A percentile compares a stretch with the other conserved stretches of the same genome.
Conservation (phyloP, 1,140 invertebrate genomes). For the Ceratitis capitata region DNA sequence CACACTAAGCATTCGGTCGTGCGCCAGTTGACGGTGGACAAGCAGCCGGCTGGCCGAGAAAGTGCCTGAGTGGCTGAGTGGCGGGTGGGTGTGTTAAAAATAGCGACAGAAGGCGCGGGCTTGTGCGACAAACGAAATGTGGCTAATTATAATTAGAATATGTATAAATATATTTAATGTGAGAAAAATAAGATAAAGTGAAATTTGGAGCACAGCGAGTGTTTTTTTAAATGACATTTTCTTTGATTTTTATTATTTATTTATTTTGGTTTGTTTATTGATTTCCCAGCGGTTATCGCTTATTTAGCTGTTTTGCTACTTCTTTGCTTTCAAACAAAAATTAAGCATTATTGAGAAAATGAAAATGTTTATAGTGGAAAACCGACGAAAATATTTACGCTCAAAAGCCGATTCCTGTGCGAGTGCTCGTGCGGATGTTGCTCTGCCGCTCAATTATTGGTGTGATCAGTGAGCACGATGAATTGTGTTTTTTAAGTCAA, state of each 20-base stretch:
- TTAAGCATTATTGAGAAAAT: background rate
- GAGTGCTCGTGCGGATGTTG: background rate
- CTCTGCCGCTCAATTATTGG: background rate
- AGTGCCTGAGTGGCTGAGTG: too few relatives aligned
- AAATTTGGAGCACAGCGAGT: background rate
- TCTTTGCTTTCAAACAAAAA: background rate
- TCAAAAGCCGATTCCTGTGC: background rate
- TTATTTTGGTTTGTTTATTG: constrained; percentile 1
- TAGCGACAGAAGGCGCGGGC: background rate
- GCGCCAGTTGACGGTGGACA: background rate
- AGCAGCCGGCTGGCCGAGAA: background rate
- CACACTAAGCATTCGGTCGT: background rate
- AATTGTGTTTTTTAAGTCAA: background rate
- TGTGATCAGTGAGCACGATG: background rate
- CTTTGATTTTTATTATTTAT: background rate
- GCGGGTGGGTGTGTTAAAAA: constrained; percentile 29
- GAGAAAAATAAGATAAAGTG: too few relatives aligned
- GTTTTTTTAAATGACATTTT: background rate
- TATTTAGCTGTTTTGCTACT: background rate
- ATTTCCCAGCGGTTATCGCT: background rate
- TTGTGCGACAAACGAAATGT: background rate
- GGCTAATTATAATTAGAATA: background rate
- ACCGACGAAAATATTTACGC: background rate
- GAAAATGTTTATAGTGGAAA: background rate
- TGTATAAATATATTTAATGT: too few relatives aligned